Conservation (phyloP, 2,113 vertebrate species). For the Pteronura brasiliensis region DNA sequence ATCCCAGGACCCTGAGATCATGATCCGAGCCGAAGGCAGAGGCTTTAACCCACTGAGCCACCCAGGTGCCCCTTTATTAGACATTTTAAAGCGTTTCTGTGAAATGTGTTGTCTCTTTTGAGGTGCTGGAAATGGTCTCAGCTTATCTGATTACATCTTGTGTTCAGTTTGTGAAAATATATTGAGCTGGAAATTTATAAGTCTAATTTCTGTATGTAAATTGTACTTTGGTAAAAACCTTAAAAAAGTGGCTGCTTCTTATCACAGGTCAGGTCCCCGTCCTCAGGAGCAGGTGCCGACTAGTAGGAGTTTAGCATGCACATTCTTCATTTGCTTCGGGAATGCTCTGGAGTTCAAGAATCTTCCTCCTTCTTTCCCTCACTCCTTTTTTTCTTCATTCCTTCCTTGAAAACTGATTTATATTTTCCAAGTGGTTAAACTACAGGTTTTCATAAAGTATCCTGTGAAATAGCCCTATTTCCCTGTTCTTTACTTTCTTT, state of each 20-base stretch:
- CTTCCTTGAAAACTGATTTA: not conserved
- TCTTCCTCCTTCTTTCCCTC: not conserved
- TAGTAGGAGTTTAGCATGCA: not conserved
- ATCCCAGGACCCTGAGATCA: too few species aligned
- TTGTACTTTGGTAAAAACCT: not conserved
- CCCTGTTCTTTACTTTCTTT: not conserved
- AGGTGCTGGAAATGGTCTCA: not conserved
- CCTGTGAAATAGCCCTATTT: not conserved
- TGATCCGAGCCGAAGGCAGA: too few species aligned
- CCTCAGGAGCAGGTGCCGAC: not conserved
- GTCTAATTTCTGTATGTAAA: constrained; percentile 36
- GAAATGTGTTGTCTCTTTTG: not conserved
- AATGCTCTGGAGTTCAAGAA: not conserved
- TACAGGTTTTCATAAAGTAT: not conserved
- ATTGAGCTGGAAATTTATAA: not conserved
- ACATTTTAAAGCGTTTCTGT: constrained; percentile 11
- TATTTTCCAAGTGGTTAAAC: not conserved
- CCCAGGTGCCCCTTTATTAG: too few species aligned
- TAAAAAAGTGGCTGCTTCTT: not conserved
- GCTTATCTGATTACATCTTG: not conserved
- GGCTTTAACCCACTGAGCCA: too few species aligned
- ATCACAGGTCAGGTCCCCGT: too few species aligned
- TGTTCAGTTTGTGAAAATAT: not conserved
- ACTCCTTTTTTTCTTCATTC: too few species aligned
- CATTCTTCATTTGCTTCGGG: not conserved